Evolutionary conservation across 2,113 vertebrate genomes (phyloP), one percentile per base, ranked within the genome.

Genomic region (Microcebus ravelobensis): DNA sequence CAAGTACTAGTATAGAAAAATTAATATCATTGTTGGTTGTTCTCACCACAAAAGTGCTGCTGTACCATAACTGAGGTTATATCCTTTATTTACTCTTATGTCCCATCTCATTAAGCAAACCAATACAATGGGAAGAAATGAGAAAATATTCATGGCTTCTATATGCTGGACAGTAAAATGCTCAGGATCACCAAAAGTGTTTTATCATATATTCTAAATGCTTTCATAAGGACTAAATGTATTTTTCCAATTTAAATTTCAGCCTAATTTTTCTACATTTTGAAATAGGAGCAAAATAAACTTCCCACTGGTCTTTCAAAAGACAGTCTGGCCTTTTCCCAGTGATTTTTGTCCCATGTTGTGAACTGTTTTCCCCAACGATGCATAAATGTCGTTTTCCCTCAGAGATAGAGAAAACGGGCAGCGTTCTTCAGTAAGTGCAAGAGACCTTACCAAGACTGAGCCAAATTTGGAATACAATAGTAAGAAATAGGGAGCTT

Each of bases 401-500:
- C 10, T 68, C 36, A 57, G 45, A 89, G 42, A 52, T 10, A 10
- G 45, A 89, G 25, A 17, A 85, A 88, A 25, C 8, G 71, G 14
- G 1, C 5, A 90, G 12, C 63, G 36, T 71, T 90, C 4, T 50
- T 68, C 48, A 77, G 0, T 45, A 65, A 88, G 29, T 65, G 6
- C 6, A 42, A 70, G 14, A 94, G 23, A 90, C 2, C 42, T 76
- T n/a, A 88, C 18, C n/a, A 86, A 87, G 39, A 94, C 20, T 85
- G 70, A 94, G 8, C 18, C 25, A 95, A 63, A 91, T 86, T 55
- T 82, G 48, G 27, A 81, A 94, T 94, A 95, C 6, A 57, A 50
- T 29, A 42, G 13, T 94, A 65, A 94, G n/a, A 96, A 55, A 39
- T 52, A 70, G 6, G 27, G 23, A 89, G 1, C 27, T 65, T 84